A percentile compares a stretch with the other conserved stretches of the same genome.
Conservation (phyloP, 2,888 invertebrate species). For the Euproctis similis region DNA sequence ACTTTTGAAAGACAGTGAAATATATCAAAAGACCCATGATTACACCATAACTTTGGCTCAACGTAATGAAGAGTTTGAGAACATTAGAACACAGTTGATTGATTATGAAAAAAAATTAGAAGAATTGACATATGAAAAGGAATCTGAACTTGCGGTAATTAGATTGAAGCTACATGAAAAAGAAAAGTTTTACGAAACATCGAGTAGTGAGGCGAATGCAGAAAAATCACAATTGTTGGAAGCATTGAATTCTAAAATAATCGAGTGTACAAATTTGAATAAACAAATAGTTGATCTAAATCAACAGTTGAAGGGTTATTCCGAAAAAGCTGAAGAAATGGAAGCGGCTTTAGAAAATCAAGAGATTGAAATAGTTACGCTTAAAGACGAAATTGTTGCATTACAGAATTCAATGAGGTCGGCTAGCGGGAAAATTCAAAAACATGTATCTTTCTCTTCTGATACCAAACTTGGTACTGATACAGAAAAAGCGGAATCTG, state of each 20-base stretch:
- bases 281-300: conserved; percentile 72
- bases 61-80: conserved; percentile 62
- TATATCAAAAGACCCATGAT: conserved; percentile 58
- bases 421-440: conserved; percentile 52
- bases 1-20: conserved; percentile 53
- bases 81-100: conserved; percentile 48
- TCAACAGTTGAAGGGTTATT: conserved; percentile 69
- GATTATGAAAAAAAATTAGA: conserved; percentile 62
- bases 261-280: conserved; percentile 66
- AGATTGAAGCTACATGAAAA: conserved; percentile 71
- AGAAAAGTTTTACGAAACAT: conserved; percentile 42
- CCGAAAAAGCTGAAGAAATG: conserved; percentile 72
- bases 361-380: conserved; percentile 82
- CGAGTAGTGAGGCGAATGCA: conserved; percentile 35
- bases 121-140: conserved; percentile 69
- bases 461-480: conserved; percentile 53
- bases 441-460: conserved; percentile 64
- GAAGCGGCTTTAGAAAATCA: conserved; percentile 80
- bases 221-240: conserved; percentile 44
- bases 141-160: conserved; percentile 70
- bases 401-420: conserved; percentile 43
- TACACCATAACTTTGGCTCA: conserved; percentile 44
- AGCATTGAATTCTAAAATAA: conserved; percentile 56
- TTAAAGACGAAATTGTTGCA: conserved; percentile 79
- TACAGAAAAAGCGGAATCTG: conserved; percentile 20